Conservation (phyloP, 1,140 invertebrate genomes). For the Zaprionus nigranus region DNA sequence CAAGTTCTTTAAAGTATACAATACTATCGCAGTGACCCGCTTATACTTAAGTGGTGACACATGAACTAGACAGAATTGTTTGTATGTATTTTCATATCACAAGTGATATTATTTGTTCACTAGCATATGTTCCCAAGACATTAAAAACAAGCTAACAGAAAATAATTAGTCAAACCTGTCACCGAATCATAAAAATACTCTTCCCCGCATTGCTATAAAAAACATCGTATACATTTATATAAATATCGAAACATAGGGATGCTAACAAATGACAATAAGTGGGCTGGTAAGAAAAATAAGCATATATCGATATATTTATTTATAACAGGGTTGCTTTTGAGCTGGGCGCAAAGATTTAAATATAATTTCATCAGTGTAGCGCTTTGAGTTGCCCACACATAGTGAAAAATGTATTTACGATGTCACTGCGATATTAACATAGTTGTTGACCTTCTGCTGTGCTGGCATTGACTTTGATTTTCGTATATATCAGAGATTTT, state of each 20-base stretch:
- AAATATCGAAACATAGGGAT: not conserved
- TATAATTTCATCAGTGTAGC: not conserved
- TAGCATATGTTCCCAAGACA: not conserved
- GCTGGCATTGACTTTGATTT: constrained; percentile 59
- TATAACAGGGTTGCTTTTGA: not conserved
- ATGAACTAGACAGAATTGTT: not conserved
- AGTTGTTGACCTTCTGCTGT: constrained; percentile 57
- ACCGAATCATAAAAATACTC: not conserved
- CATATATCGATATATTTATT: not conserved
- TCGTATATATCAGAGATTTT: constrained; percentile 34
- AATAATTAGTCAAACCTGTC: too few species aligned
- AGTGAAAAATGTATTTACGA: constrained; percentile 17
- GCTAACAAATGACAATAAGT: not conserved
- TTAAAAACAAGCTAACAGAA: not conserved
- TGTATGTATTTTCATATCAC: not conserved
- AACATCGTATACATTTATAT: not conserved
- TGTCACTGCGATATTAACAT: constrained; percentile 37
- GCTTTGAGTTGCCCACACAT: not conserved
- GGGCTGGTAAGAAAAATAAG: not conserved
- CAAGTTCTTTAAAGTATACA: constrained; percentile 12
- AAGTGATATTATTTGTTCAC: not conserved
- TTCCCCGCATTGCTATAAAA: not conserved
- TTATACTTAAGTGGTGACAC: not conserved
- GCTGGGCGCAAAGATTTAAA: not conserved
- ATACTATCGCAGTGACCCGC: not conserved